Base-by-base conservation (phyloP, 2,888 invertebrate genomes). In the Chymomyza amoena region DNA sequence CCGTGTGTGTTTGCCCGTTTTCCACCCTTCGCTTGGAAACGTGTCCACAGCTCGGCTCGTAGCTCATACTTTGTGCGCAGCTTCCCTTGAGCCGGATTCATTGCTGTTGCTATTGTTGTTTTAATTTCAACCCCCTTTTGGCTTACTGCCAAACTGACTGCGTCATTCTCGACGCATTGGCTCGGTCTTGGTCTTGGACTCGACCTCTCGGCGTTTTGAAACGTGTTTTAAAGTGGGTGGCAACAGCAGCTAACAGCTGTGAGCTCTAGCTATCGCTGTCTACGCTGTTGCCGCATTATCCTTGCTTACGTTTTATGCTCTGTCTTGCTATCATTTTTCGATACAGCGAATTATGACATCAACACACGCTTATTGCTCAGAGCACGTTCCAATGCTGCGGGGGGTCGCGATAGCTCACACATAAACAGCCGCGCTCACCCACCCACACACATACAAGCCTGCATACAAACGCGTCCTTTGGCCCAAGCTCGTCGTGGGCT, bases 191-290 rank as follows among this genome's bases (percentile, higher is more conserved):
- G 69, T 45, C 39, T 13, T 45, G 39, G 39, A 13, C 39, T 45
- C 39, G 13, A 13, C 39, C 10, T 10, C 18, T 61, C 62, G 51
- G 66, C 63, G 81, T 86, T 84, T 81, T 82, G 65, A 86, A 82
- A 81, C 88, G 76, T 86, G 86, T 88, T 88, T 86, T 70, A 75
- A 72, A 84, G 70, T 81, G 78, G 76, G 70, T 74, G 82, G 82
- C 56, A 25, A 13, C 56, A 25, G 25, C 56, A 25, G 56, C 80
- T 82, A 84, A 80, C 83, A 87, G 84, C 84, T 76, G 39, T 61
- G 70, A 64, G 62, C 63, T 59, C 45, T 70, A 61, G 61, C 45
- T 70, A 61, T 51, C 15, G 16, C 52, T 69, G 36, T 50, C 25
- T 25, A 25, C 20, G 16, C n/a, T 36, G 50, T 6, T 25, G 36